Conservation (phyloP, 2,113 vertebrate genomes). For the Phoenicopterus ruber region DNA sequence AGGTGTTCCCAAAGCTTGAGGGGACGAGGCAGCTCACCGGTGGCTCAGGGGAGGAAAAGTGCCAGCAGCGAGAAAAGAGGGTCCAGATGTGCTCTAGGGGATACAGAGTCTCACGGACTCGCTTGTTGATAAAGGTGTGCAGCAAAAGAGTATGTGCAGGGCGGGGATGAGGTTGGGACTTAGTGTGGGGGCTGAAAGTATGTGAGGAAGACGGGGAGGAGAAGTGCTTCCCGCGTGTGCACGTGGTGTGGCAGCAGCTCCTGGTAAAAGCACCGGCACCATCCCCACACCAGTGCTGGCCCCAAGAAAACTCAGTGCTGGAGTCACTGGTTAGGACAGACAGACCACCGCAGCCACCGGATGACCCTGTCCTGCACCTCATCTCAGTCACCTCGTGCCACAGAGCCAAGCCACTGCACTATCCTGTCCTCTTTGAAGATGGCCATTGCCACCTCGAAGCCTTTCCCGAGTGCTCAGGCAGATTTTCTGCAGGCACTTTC, state of each 20-base stretch:
- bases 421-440: neutral
- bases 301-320: neutral
- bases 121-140: neutral
- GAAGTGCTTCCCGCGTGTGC: neutral
- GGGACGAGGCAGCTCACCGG: neutral
- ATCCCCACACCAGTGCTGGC: neutral
- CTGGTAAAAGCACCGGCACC: neutral
- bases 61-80: neutral
- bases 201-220: neutral
- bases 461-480: neutral
- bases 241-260: neutral
- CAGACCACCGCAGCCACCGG: neutral
- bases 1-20: neutral
- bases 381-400: neutral
- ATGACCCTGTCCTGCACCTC: neutral
- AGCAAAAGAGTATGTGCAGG: neutral
- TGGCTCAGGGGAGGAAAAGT: neutral
- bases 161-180: neutral
- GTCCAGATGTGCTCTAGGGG: neutral
- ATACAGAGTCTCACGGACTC: neutral
- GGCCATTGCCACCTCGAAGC: neutral
- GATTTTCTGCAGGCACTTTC: neutral
- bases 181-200: neutral
- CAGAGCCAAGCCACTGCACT: neutral
- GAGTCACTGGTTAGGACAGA: neutral